Evolutionary conservation across 1,140 invertebrate genomes (phyloP), one percentile per base, ranked within the genome.

Genomic region (Drosophila insularis): DNA sequence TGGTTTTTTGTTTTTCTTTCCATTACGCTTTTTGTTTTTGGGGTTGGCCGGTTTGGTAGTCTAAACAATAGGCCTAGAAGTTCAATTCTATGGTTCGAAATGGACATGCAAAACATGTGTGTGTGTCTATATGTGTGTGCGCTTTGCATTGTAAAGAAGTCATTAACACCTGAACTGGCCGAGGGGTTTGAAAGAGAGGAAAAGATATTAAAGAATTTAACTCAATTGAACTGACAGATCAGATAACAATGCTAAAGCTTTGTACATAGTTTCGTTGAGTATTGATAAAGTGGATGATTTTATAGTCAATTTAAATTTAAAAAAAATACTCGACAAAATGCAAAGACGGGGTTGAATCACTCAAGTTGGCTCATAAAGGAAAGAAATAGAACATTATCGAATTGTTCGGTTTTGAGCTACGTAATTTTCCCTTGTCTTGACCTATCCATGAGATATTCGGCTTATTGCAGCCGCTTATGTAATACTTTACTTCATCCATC

Each of bases 81-180:
- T 55, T 58, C 81, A 62, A 75, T 63, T 59, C 63, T 77, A 53
- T 65, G 84, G 69, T 68, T 80, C 72, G 72, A 19, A 11, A 32
- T 53, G 58, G 82, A 65, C 71, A 86, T 81, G 84, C 79, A 77
- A 86, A 85, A 72, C 53, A 70, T 2, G 55, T 40, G 78, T 74
- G 70, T 60, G 67, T 2, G 50, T 35, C 37, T 2, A 43, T 40
- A 78, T 77, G 70, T 60, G 67, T 2, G 50, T 35, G 40, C 60
- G 21, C 5, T n/a, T 27, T 27, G 46, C 61, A 66, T 32, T 61
- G 63, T 68, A 74, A 82, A 80, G 68, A 71, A 89, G 82, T 82
- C 82, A 89, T 87, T 87, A 82, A 75, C 81, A 86, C 84, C 84
- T 87, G 81, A 86, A 17, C 55, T 37, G 55, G 55, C 19, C 55